Evolutionary conservation across 1,140 invertebrate genomes (phyloP).

Genomic region (Drosophila sproati): DNA sequence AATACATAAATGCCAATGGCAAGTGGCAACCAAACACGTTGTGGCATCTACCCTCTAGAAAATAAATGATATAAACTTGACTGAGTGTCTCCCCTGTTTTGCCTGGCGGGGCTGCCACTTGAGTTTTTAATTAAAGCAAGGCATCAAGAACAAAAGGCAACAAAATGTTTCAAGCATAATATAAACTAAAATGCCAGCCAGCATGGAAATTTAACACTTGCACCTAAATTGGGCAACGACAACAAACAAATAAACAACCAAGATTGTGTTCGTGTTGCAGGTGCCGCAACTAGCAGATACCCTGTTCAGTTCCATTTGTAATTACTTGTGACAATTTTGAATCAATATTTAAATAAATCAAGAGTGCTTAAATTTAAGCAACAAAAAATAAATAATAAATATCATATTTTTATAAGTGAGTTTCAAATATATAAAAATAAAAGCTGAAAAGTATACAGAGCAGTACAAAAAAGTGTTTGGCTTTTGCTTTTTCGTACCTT

Average conservation of each 20-base stretch:
- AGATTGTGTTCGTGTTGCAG: not conserved
- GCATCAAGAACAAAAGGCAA: conserved; percentile 71
- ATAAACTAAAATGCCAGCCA: conserved; percentile 75
- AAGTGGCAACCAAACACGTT: conserved; percentile 11
- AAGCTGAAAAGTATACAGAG: no score
- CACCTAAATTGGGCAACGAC: conserved; percentile 74
- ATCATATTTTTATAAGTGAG: no score
- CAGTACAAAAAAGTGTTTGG: no score
- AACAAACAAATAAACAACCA: conserved; percentile 30
- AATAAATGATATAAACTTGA: conserved; percentile 8
- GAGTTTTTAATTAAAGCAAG: conserved; percentile 80
- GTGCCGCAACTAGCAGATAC: not conserved
- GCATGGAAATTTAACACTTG: conserved; percentile 82
- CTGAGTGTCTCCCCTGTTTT: not conserved
- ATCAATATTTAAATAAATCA: no score
- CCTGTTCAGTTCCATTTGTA: not conserved
- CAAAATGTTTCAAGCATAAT: conserved; percentile 69
- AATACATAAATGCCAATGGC: conserved; percentile 42
- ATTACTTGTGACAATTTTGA: no score
- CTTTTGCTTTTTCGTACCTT: no score
- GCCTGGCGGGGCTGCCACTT: conserved; percentile 61
- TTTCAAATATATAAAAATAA: no score
- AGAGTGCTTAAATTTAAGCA: no score
- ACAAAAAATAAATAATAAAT: no score
- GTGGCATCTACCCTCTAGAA: not conserved